Evolutionary conservation across 2,797 vertebrate species (phyloP).

Genomic region (Chrysocyon brachyurus): DNA sequence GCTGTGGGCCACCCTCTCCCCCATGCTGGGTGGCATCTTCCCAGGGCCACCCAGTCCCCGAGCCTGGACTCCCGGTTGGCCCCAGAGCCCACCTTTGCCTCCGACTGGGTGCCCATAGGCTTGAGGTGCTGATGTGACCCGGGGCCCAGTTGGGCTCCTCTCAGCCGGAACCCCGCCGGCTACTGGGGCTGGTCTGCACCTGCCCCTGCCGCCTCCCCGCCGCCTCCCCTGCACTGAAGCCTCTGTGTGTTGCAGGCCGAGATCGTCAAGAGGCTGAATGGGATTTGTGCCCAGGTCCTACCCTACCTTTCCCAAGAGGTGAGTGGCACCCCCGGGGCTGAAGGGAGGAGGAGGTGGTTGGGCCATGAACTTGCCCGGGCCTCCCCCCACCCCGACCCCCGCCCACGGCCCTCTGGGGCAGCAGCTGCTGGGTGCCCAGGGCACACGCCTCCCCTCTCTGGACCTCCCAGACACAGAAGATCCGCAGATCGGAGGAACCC

Average conservation of each 20-base stretch:
- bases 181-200: neutral
- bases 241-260: slow-evolving; percentile 91
- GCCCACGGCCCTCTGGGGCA: neutral
- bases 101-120: fast-evolving
- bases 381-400: no score
- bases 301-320: slow-evolving; percentile 99
- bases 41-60: neutral
- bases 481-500: neutral
- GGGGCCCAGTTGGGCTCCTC: neutral
- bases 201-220: neutral
- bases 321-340: slow-evolving; percentile 34
- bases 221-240: neutral
- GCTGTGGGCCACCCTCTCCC: no score
- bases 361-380: neutral
- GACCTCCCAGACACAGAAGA: neutral
- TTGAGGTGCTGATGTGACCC: neutral
- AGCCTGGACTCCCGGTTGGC: no score
- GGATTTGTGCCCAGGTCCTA: slow-evolving; percentile 98
- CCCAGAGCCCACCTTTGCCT: neutral
- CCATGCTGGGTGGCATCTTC: no score
- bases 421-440: neutral
- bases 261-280: slow-evolving; percentile 98
- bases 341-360: neutral
- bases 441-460: neutral
- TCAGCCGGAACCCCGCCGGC: neutral